Evolutionary conservation across 2,888 invertebrate species (phyloP), one percentile per base, ranked within the genome.

Genomic region (Sussaba pulchella): DNA sequence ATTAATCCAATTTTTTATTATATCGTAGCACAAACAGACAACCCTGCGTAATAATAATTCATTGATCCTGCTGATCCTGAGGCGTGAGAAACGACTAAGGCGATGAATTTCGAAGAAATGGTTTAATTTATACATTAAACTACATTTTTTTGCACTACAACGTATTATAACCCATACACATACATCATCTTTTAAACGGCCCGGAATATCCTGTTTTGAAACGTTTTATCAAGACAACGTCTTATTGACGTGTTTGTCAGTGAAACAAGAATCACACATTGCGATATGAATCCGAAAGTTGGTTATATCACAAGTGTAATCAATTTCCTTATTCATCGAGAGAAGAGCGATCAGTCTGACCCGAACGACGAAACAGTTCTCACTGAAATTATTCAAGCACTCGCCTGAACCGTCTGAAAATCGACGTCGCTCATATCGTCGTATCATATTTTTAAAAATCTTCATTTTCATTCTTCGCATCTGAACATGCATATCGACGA

Each of bases 1-100:
- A 71, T 74, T 74, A 78, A 81, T 81, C 78, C 78, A 63, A 24
- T 71, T 78, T 77, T 47, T 17, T 64, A 77, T 70, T 61, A 52
- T n/a, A n/a, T n/a, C n/a, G n/a, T 43, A 47, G 9, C 10, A 47
- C n/a, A 43, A 21, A 61, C 64, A 12, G 52, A 26, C 14, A n/a
- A 72, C 45, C 45, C 64, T 57, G 19, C 24, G 39, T 43, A 47
- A 64, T 63, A 69, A 73, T 31, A 73, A 31, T 41, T 52, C 26
- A n/a, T n/a, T 36, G 50, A 73, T 63, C 31, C 39, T 9, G 36
- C 47, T 54, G 52, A 54, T 66, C 21, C 59, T 21, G 14, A 41
- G 43, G 50, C 77, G 81, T 77, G 81, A 77, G 77, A 81, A 73
- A 21, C 57, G n/a, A 41, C 10, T 14, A 43, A 4, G 39, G 39